These are phyloP conservation scores for Emydocephalus ijimae DNA, from an alignment of 2,113 vertebrate species.

Conservation along the genomic window DNA sequence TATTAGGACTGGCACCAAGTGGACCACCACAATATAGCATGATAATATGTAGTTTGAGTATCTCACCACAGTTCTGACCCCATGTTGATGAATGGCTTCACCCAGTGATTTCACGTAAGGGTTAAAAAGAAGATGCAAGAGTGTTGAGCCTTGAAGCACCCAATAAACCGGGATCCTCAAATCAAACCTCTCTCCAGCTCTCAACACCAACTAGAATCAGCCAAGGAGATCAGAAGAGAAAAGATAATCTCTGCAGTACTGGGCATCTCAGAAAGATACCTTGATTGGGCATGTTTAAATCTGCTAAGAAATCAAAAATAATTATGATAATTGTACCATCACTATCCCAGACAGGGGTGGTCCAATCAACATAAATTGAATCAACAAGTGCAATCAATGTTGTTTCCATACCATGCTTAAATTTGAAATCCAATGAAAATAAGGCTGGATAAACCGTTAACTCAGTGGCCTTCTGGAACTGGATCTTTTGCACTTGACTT, in stretches of 20 bases:
- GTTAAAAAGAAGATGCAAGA: not conserved
- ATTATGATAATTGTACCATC: not conserved
- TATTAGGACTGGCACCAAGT: not conserved
- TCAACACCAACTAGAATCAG: not conserved
- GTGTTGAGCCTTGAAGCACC: not conserved
- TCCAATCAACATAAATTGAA: not conserved
- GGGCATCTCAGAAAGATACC: not conserved
- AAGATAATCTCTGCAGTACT: not conserved
- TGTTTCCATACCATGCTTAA: not conserved
- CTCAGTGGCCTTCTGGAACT: not conserved
- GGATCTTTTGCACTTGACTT: not conserved
- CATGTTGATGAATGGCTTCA: not conserved
- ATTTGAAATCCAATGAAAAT: not conserved
- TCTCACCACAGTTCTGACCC: not conserved
- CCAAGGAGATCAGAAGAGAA: not conserved
- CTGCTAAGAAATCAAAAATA: not conserved
- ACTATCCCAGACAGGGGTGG: not conserved
- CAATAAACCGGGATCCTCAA: not conserved
- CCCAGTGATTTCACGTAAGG: not conserved
- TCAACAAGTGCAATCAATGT: not conserved
- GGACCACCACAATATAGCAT: not conserved
- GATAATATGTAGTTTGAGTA: not conserved
- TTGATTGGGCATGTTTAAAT: not conserved
- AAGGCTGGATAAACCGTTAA: not conserved
- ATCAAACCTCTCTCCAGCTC: not conserved